Evolutionary conservation across 2,888 invertebrate species (phyloP), one percentile per base, ranked within the genome.

Genomic region (Torymus auratus): DNA sequence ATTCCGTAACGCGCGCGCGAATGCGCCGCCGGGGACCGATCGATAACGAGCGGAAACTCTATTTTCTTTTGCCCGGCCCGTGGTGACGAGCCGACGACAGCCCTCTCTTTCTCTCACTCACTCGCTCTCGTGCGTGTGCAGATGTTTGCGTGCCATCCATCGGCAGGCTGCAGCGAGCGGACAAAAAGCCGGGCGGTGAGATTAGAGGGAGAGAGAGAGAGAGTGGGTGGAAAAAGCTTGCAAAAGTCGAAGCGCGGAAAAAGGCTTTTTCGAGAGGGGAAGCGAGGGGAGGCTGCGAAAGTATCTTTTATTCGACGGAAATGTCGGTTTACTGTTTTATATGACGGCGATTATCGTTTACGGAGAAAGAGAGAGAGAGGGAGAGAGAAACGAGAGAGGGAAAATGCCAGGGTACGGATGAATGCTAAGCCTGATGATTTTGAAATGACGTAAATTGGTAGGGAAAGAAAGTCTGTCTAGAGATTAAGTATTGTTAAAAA

Each of bases 31-130:
- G 12, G 0, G 23, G 11, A 4, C 20, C 60, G 69, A 69, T 69
- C 69, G 69, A 69, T 69, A 69, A 69, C 69, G 69, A 69, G 56
- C 23, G 55, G 28, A 69, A 69, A 69, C 28, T 23, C 69, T 56
- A 28, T 69, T 69, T 69, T 69, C 69, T 69, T 67, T 69, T 28
- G 3, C 23, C 23, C 23, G 60, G 17, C 60, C 20, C 41, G 41
- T 41, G 41, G 41, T 41, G 41, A 41, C 41, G 41, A 41, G 41
- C 7, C 41, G 41, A 41, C 41, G 41, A 41, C 41, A 41, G 41
- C 7, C 7, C 41, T 41, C 7, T 5, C 41, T 7, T 7, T 41
- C 41, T 41, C 41, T 41, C 7, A 7, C 41, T 41, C 41, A 14
- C 70, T 14, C 50, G 13, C 10, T 53, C 20, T 5, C 58, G 50